A percentile compares a stretch with the other conserved stretches of the same genome.
phyloP scores from a whole-genome alignment of 2,797 vertebrate species.

The Cuniculus paca region DNA sequence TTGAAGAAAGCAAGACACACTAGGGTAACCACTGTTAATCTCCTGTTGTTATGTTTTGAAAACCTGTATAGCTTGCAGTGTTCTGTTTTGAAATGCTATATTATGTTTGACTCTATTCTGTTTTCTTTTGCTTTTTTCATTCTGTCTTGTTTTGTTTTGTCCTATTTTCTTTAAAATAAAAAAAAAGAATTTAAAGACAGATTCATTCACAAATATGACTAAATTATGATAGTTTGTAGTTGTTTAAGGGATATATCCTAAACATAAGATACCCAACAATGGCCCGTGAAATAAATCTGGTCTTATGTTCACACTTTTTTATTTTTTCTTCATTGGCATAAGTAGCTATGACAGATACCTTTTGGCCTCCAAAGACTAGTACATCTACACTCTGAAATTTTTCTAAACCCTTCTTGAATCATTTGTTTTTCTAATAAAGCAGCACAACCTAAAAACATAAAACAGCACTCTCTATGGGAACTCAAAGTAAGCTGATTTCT shows the following conservation, averaged over 20 bases:
- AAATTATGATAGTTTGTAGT: neutral
- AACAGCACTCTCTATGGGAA: neutral
- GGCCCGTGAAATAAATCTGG: neutral
- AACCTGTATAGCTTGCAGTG: too few relatives aligned
- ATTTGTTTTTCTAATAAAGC: neutral
- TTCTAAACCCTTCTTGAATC: neutral
- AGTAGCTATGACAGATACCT: neutral
- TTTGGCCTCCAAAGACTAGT: neutral
- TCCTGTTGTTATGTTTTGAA: too few relatives aligned
- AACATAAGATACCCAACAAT: neutral
- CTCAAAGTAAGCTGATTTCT: neutral
- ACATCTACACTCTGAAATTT: neutral
- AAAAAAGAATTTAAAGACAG: neutral
- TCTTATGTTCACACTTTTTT: neutral
- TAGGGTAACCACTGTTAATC: too few relatives aligned
- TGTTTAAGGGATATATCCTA: neutral
- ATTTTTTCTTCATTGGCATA: neutral
- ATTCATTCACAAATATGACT: neutral
- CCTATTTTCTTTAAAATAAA: too few relatives aligned
- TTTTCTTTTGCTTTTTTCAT: too few relatives aligned
- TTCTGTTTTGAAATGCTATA: too few relatives aligned
- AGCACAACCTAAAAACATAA: neutral
- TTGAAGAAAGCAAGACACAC: too few relatives aligned
- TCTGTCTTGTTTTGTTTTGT: too few relatives aligned
- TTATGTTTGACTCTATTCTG: too few relatives aligned